A percentile compares a stretch with the other conserved stretches of the same genome.
These are phyloP conservation scores for Scaptomyza polygonia DNA, from an alignment of 2,888 invertebrate species.

Conservation along the genomic window DNA sequence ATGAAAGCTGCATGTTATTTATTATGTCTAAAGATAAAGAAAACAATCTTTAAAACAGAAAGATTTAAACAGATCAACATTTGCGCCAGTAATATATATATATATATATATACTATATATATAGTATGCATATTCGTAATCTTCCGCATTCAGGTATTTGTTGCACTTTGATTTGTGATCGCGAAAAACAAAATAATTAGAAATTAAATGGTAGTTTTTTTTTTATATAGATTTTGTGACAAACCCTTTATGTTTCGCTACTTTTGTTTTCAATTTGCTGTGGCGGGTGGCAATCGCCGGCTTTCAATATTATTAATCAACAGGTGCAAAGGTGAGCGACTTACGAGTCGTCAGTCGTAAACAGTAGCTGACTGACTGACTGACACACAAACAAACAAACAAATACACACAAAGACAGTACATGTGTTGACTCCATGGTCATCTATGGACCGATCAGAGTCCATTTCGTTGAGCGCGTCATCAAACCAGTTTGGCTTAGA, in stretches of 20 bases:
- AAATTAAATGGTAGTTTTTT: slow-evolving; percentile 5
- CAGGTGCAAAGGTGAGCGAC: slow-evolving; percentile 43
- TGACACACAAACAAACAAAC: slow-evolving; percentile 4
- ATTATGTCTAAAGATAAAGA: no score
- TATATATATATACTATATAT: no score
- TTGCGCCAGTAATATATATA: no score
- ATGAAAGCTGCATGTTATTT: neutral
- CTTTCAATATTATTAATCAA: slow-evolving; percentile 23
- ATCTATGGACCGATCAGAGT: slow-evolving; percentile 19
- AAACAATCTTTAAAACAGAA: no score
- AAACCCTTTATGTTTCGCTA: slow-evolving; percentile 4
- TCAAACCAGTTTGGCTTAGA: slow-evolving; percentile 40
- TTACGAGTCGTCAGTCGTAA: slow-evolving; percentile 7
- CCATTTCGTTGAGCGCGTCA: slow-evolving; percentile 12
- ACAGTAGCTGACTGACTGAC: neutral
- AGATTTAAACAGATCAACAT: no score
- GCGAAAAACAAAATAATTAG: slow-evolving; percentile 16
- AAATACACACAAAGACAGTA: neutral
- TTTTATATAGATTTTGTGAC: neutral
- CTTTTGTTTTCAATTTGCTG: neutral
- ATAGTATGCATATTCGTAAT: neutral
- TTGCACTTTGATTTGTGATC: slow-evolving; percentile 40
- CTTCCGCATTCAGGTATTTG: slow-evolving; percentile 23
- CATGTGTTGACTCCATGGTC: slow-evolving; percentile 6
- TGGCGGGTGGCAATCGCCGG: neutral